Evolutionary conservation across 2,113 vertebrate species (phyloP).

Genomic region (Calidris pygmaea): DNA sequence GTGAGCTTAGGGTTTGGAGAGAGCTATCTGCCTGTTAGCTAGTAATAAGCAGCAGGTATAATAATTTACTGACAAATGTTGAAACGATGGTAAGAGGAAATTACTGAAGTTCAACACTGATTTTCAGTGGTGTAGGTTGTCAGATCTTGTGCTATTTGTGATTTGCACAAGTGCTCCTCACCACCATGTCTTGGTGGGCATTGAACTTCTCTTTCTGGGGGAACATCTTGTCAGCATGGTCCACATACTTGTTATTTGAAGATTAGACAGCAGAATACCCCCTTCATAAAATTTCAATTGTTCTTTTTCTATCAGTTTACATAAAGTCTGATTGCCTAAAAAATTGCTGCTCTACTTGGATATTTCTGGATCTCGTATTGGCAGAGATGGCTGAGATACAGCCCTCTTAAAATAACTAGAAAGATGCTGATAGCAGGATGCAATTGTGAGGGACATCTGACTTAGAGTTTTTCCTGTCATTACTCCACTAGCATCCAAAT

Average conservation of each 20-base stretch:
- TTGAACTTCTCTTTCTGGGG: neutral
- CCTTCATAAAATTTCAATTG: neutral
- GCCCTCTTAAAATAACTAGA: neutral
- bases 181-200: fast-evolving
- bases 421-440: neutral
- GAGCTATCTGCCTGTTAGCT: neutral
- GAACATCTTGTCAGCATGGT: fast-evolving
- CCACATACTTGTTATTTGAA: neutral
- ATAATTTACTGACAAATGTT: neutral
- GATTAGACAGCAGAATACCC: neutral
- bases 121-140: neutral
- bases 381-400: neutral
- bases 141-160: neutral
- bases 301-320: neutral
- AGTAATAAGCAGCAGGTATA: neutral
- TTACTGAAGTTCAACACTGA: neutral
- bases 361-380: neutral
- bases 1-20: neutral
- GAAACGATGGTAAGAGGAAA: neutral
- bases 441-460: neutral
- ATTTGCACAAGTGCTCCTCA: neutral
- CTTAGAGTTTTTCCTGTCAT: neutral
- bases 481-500: neutral
- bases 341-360: neutral
- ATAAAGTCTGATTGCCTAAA: fast-evolving